Evolutionary conservation across 2,888 invertebrate genomes (phyloP), one percentile per base, ranked within the genome.

Genomic region (Chrysodeixis includens): DNA sequence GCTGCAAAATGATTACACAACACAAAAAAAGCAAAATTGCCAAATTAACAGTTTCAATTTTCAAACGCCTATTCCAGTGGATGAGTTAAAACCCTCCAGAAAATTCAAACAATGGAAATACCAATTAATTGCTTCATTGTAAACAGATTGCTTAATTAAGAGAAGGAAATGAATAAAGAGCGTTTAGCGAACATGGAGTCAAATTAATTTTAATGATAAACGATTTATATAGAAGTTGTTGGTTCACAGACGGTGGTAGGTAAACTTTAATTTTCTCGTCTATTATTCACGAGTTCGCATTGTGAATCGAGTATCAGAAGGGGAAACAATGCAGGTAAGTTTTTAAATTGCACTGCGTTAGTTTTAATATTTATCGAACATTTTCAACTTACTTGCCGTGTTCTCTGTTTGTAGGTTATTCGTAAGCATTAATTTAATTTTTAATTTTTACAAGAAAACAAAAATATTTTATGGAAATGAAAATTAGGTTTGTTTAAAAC

Each of bases 81-180:
- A 82, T 78, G 84, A 88, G 89, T 90, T 89, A 87, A 90, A 92
- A 89, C 87, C 86, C 83, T 81, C 81, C 78, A 84, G 86, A 83
- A 84, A 87, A 88, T 87, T 87, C 86, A 81, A 88, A 92, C 89
- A 92, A 90, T 90, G 86, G 76, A 90, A 93, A 90, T 90, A 90
- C 90, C 92, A 94, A 94, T 93, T 94, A 94, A 94, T 92, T 92
- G 92, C 90, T 90, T 89, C 89, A 92, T 92, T 94, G 93, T 93
- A 92, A 94, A 93, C 93, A 94, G 93, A 94, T 94, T 94, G 94
- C 93, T 94, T 94, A 94, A 94, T 95, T 94, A 94, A 92, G 91
- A 86, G 90, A 90, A 90, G 87, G 90, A 89, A 93, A 92, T 92
- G 92, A 94, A 93, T 94, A 93, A 93, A 90, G 88, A 91, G 85